These are phyloP conservation scores for Idaea biselata DNA, from an alignment of 2,888 invertebrate genomes.

Conservation along the genomic window DNA sequence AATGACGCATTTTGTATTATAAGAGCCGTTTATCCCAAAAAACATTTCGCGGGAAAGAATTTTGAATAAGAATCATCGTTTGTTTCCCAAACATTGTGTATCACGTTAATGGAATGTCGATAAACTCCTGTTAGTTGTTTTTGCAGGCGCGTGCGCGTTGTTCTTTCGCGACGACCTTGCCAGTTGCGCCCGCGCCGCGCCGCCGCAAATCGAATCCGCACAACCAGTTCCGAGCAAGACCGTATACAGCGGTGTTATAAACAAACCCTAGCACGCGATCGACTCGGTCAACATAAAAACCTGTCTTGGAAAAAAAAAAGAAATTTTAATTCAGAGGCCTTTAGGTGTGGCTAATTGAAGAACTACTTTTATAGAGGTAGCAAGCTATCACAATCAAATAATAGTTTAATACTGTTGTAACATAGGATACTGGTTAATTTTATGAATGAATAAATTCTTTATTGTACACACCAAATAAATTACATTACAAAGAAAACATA, in stretches of 20 bases:
- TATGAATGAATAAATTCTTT: too few species aligned
- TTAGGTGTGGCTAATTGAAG: conserved; percentile 23
- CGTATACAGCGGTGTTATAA: conserved; percentile 47
- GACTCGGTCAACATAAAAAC: conserved; percentile 39
- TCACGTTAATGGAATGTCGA: conserved; percentile 56
- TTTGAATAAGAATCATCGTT: conserved; percentile 8
- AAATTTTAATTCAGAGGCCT: conserved; percentile 5
- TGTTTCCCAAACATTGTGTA: conserved; percentile 44
- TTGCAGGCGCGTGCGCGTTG: conserved; percentile 53
- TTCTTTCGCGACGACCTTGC: conserved; percentile 67
- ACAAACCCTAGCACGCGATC: conserved; percentile 70
- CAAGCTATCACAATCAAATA: conserved; percentile 15
- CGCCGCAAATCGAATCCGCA: conserved; percentile 54
- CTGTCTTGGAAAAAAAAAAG: conserved; percentile 21
- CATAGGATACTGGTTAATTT: neutral
- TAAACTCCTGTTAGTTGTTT: conserved; percentile 56
- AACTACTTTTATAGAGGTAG: conserved; percentile 12
- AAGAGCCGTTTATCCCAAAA: neutral
- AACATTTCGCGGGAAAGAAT: too few species aligned
- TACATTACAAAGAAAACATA: too few species aligned
- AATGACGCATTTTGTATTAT: neutral
- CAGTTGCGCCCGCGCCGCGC: conserved; percentile 54
- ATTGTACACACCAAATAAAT: too few species aligned
- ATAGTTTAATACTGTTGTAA: neutral
- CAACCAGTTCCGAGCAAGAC: conserved; percentile 59